phyloP scores from a whole-genome alignment of 2,113 vertebrate genomes.

The Actenoides hombroni region DNA sequence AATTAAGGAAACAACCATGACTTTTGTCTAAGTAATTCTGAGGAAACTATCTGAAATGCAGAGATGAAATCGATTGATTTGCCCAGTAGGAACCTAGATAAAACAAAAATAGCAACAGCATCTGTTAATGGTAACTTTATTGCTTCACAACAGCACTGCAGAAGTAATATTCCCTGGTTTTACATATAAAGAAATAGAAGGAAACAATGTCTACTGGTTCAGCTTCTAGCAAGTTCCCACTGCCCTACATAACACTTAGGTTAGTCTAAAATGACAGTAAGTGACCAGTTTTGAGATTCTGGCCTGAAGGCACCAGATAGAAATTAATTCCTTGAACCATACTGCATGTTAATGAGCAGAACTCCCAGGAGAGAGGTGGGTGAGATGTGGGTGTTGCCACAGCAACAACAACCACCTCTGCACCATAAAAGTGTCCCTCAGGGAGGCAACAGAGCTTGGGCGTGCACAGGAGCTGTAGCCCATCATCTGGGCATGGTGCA shows the following conservation, averaged over 20 bases:
- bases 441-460: too few relatives aligned
- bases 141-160: background rate
- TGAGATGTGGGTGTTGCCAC: too few relatives aligned
- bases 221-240: background rate
- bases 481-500: too few relatives aligned
- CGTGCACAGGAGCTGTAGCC: too few relatives aligned
- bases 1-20: background rate
- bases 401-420: too few relatives aligned
- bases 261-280: background rate
- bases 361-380: too few relatives aligned
- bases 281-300: background rate
- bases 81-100: background rate
- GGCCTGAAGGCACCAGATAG: background rate
- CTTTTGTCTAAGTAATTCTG: background rate
- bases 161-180: background rate
- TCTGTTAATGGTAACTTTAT: background rate
- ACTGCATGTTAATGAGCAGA: background rate
- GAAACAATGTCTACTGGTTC: background rate
- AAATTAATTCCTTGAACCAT: background rate
- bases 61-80: background rate
- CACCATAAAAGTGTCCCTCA: too few relatives aligned
- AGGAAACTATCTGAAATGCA: background rate
- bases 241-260: background rate
- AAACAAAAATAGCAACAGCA: background rate
- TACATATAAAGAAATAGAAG: background rate